Conservation (phyloP, 1,140 invertebrate genomes). For the Forficula auricularia region DNA sequence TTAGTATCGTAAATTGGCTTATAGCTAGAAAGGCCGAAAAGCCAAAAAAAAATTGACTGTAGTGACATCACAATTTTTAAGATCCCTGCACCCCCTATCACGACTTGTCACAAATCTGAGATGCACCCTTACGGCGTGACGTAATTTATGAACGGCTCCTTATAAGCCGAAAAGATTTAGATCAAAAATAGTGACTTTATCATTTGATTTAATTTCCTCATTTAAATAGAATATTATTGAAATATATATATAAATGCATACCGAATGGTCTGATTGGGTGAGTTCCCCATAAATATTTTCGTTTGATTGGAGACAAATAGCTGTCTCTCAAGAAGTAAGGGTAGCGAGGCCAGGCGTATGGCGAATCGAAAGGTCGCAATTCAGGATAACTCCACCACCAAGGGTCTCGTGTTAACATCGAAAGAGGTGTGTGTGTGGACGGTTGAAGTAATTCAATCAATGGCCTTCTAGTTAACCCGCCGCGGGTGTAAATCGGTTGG, state of each 20-base stretch:
- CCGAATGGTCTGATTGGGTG: conserved; percentile 75
- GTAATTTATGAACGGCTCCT: no score
- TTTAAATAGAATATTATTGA: no score
- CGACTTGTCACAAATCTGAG: no score
- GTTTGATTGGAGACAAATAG: conserved; percentile 72
- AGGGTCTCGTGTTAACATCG: conserved; percentile 60
- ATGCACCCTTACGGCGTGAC: no score
- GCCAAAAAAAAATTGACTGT: no score
- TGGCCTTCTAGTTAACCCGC: conserved; percentile 38
- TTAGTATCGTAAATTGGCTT: no score
- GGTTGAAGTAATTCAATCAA: conserved; percentile 59
- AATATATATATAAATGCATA: conserved; percentile 27
- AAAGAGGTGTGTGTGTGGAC: conserved; percentile 51
- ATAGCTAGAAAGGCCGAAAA: no score
- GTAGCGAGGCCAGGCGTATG: conserved; percentile 36
- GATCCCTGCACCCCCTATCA: no score
- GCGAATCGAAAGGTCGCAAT: conserved; percentile 47
- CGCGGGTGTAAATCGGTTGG: conserved; percentile 47
- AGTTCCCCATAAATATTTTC: conserved; percentile 71
- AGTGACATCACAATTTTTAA: no score
- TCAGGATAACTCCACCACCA: conserved; percentile 70
- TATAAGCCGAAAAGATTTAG: no score
- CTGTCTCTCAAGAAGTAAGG: conserved; percentile 68
- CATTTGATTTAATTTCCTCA: no score
- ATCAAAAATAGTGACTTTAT: no score